phyloP scores from a whole-genome alignment of 2,888 invertebrate genomes.

The Catocala nupta region DNA sequence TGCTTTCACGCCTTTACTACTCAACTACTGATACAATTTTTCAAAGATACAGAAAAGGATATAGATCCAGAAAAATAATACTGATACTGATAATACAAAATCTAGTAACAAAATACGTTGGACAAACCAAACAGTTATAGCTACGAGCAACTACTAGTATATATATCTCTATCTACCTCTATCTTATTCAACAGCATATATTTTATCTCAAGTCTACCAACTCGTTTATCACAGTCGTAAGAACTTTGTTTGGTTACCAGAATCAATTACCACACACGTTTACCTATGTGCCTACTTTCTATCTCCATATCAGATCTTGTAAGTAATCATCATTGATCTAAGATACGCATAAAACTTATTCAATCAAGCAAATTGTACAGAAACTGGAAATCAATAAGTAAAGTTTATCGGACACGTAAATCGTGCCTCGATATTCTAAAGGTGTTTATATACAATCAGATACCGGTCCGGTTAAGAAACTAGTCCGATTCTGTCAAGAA shows the following conservation, averaged over 20 bases:
- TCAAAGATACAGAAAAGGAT: too few species aligned
- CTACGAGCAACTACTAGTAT: too few species aligned
- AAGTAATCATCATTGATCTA: slow-evolving; percentile 32
- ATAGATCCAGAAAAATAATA: too few species aligned
- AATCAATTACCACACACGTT: slow-evolving; percentile 10
- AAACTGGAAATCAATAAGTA: slow-evolving; percentile 51
- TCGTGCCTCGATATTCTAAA: slow-evolving; percentile 41
- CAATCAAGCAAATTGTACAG: slow-evolving; percentile 53
- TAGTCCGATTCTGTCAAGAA: background rate
- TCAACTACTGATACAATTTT: too few species aligned
- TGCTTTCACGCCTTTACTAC: too few species aligned
- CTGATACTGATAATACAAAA: too few species aligned
- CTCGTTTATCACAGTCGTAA: too few species aligned
- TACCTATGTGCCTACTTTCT: background rate
- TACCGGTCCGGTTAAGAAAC: background rate
- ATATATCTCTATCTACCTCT: too few species aligned
- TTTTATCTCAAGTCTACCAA: too few species aligned
- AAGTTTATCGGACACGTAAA: slow-evolving; percentile 55
- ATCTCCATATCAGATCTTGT: slow-evolving; percentile 25
- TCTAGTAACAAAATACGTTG: too few species aligned
- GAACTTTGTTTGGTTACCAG: background rate
- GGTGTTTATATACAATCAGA: background rate
- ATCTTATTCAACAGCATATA: too few species aligned
- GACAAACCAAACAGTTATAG: too few species aligned
- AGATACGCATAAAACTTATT: slow-evolving; percentile 48